Conservation (phyloP, 2,888 invertebrate species). For the Pristionchus maxplancki region DNA sequence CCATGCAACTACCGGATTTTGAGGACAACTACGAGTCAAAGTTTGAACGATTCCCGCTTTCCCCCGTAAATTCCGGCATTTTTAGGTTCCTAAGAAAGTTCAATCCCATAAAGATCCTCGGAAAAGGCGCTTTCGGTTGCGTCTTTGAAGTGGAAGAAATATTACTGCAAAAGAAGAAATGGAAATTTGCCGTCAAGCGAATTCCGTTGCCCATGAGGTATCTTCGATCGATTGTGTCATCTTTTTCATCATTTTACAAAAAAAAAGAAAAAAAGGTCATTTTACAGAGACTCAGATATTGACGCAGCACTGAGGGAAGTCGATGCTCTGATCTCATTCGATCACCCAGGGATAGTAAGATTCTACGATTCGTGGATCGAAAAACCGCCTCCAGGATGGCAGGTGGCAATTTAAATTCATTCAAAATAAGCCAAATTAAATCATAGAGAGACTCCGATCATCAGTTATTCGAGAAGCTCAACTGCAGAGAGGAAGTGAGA, state of each 20-base stretch:
- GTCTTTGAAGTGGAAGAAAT: neutral
- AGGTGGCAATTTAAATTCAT: neutral
- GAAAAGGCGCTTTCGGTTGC: neutral
- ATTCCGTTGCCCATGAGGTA: too few relatives aligned
- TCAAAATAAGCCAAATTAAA: neutral
- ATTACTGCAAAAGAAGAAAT: neutral
- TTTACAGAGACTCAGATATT: neutral
- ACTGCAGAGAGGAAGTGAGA: neutral
- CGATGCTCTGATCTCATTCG: neutral
- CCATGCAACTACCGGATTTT: too few relatives aligned
- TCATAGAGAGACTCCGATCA: neutral
- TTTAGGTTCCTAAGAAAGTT: neutral
- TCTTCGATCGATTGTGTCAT: too few relatives aligned
- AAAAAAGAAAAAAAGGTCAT: neutral
- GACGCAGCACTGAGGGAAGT: neutral
- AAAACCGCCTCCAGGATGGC: neutral
- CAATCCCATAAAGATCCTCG: neutral
- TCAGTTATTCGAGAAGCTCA: too few relatives aligned
- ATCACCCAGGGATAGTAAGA: neutral
- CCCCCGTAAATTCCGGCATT: neutral
- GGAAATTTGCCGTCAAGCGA: neutral
- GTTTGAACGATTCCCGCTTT: too few relatives aligned
- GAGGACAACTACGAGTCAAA: too few relatives aligned
- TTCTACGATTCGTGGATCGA: neutral
- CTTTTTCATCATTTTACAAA: neutral